phyloP scores from a whole-genome alignment of 2,797 vertebrate species.

The Bovichtus diacanthus region DNA sequence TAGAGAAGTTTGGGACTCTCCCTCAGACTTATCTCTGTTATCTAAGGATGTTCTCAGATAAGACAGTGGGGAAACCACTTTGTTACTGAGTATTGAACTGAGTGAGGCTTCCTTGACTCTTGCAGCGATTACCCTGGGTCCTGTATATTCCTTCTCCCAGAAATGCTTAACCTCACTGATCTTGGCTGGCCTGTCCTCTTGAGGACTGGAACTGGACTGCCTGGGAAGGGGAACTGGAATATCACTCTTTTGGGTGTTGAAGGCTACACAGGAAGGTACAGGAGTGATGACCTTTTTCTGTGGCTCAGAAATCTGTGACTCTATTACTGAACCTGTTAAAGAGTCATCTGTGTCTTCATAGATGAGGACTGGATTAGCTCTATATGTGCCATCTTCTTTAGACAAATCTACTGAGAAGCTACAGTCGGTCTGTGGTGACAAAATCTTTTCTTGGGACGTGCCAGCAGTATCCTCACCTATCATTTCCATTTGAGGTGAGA shows the following conservation, averaged over 20 bases:
- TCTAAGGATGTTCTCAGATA: conserved; percentile 10
- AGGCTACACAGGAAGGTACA: not conserved
- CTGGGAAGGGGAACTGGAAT: conserved; percentile 24
- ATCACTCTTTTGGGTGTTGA: not conserved
- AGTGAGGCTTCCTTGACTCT: conserved; percentile 31
- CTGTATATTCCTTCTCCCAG: conserved; percentile 71
- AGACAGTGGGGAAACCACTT: conserved; percentile 16
- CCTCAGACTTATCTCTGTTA: conserved; percentile 20
- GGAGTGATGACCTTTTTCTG: not conserved
- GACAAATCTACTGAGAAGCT: conserved; percentile 14
- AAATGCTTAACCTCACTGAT: conserved; percentile 63
- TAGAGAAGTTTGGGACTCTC: conserved; percentile 14
- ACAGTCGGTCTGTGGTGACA: conserved; percentile 9
- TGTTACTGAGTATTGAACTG: conserved; percentile 23
- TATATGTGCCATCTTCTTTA: conserved; percentile 63
- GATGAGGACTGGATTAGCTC: conserved; percentile 69
- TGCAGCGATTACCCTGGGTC: conserved; percentile 28
- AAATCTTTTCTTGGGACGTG: conserved; percentile 12
- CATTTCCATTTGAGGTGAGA: conserved; percentile 11
- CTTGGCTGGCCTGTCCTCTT: conserved; percentile 50
- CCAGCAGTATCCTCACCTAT: not conserved
- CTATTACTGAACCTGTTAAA: conserved; percentile 30
- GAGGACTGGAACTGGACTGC: conserved; percentile 32
- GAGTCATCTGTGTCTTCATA: conserved; percentile 62
- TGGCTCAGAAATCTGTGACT: conserved; percentile 25